Evolutionary conservation across 1,140 invertebrate genomes (phyloP).

Genomic region (Episyrphus balteatus): DNA sequence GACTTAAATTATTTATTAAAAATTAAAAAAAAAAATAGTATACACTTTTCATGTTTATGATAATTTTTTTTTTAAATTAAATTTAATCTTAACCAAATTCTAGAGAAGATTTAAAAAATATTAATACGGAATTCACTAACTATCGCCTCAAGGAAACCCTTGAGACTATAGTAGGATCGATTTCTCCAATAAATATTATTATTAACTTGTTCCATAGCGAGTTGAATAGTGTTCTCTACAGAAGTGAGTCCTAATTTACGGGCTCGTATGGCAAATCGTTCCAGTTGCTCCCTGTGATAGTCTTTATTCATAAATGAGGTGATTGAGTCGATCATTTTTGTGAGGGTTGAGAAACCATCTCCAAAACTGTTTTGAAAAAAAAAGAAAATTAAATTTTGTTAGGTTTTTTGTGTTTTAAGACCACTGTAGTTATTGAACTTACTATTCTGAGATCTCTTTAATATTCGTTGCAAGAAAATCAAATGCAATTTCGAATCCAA

Average conservation of each 20-base stretch:
- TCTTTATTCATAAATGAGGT: constrained; percentile 42
- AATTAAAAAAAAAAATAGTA: too few species aligned
- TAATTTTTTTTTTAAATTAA: too few species aligned
- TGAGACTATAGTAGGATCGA: constrained; percentile 29
- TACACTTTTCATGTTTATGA: too few species aligned
- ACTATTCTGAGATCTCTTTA: constrained; percentile 37
- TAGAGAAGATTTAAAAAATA: constrained; percentile 28
- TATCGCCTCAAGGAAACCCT: constrained; percentile 26
- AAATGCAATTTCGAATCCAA: constrained; percentile 42
- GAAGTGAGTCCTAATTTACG: constrained; percentile 23
- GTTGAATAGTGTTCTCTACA: constrained; percentile 24
- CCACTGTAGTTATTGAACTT: constrained; percentile 18
- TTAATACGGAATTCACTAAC: constrained; percentile 33
- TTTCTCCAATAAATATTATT: constrained; percentile 34
- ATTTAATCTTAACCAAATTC: too few species aligned
- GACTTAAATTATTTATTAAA: too few species aligned
- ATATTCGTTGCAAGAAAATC: constrained; percentile 41
- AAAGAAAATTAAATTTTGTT: constrained; percentile 1
- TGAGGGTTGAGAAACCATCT: constrained; percentile 40
- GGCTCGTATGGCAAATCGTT: constrained; percentile 20
- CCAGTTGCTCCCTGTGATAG: constrained; percentile 29
- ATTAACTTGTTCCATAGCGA: constrained; percentile 33
- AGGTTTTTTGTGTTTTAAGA: neutral
- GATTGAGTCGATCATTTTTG: constrained; percentile 39
- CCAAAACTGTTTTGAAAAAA: constrained; percentile 34